Conservation (phyloP, 2,113 vertebrate species). For the Rhodinocichla rosea region DNA sequence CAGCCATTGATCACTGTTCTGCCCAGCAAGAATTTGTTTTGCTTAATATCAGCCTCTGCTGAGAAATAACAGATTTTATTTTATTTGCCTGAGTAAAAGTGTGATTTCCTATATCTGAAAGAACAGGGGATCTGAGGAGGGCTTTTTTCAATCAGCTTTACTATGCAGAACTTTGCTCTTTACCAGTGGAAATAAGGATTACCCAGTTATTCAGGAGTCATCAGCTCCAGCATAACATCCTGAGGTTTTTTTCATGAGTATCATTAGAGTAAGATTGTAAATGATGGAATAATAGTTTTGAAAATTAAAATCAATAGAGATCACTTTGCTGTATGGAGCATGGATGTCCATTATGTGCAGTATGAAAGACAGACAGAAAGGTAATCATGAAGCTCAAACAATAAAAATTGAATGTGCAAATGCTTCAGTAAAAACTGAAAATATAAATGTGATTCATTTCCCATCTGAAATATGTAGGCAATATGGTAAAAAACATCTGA, state of each 20-base stretch:
- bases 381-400: not conserved
- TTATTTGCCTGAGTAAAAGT: not conserved
- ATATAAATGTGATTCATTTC: not conserved
- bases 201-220: not conserved
- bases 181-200: not conserved
- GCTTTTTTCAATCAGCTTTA: not conserved
- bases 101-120: not conserved
- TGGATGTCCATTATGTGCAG: not conserved
- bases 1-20: not conserved
- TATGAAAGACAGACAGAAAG: not conserved
- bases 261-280: not conserved
- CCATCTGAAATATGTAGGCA: not conserved
- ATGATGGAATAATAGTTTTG: not conserved
- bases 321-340: not conserved
- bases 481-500: not conserved
- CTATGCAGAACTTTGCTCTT: not conserved
- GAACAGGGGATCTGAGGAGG: not conserved
- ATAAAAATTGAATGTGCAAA: not conserved
- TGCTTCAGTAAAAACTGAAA: not conserved
- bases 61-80: not conserved
- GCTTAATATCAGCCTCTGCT: not conserved
- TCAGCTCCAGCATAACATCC: not conserved
- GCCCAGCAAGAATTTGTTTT: not conserved
- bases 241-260: not conserved
- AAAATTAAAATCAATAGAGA: not conserved